phyloP scores from a whole-genome alignment of 2,888 invertebrate genomes.

The Sarcophaga variegata region DNA sequence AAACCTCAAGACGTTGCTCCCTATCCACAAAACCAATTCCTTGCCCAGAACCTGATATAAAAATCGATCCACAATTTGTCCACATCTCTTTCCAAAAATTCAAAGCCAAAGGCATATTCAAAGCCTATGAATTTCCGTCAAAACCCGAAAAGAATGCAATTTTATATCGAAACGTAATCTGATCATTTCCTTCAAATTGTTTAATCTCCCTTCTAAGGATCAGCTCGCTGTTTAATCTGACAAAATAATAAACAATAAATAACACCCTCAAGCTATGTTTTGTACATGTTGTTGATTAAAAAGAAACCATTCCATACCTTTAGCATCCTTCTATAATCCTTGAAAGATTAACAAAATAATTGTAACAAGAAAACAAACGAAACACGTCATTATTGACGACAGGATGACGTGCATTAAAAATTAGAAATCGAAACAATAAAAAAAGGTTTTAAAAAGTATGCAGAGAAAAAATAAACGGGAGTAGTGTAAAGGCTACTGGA shows the following conservation, averaged over 20 bases:
- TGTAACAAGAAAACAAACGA: slow-evolving; percentile 53
- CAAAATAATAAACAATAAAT: slow-evolving; percentile 46
- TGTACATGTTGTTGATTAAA: background rate
- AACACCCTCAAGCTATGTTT: background rate
- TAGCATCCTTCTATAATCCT: slow-evolving; percentile 21
- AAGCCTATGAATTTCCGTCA: no score
- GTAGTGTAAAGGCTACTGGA: slow-evolving; percentile 22
- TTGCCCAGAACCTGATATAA: no score
- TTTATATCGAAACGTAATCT: background rate
- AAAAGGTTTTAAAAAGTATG: slow-evolving; percentile 29
- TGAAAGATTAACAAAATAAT: slow-evolving; percentile 58
- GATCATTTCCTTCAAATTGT: background rate
- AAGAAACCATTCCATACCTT: background rate
- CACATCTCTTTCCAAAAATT: no score
- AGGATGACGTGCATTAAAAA: slow-evolving; percentile 65
- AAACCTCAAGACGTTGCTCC: no score
- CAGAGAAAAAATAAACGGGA: slow-evolving; percentile 23
- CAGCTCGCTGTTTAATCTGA: background rate
- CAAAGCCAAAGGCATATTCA: no score
- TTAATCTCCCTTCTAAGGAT: background rate
- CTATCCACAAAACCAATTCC: no score
- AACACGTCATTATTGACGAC: slow-evolving; percentile 47
- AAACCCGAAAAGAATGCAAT: no score
- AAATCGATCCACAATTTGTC: no score
- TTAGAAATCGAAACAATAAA: slow-evolving; percentile 14